Evolutionary conservation across 2,888 invertebrate genomes (phyloP), one percentile per base, ranked within the genome.

Genomic region (Aphrophora alni): DNA sequence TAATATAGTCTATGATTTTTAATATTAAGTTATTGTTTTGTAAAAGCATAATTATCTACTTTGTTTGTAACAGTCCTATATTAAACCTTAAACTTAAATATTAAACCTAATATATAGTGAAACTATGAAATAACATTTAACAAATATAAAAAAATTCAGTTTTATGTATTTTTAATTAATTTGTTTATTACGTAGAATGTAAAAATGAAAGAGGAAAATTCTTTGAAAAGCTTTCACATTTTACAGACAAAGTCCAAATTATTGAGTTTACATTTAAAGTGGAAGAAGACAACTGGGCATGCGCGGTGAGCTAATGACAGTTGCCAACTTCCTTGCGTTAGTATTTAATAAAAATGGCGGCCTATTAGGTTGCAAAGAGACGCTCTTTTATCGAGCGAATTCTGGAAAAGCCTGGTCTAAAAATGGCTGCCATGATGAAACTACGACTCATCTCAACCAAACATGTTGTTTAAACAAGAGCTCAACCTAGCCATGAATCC

Each of bases 311-410:
- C 78, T 78, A 78, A 78, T 78, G 78, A 73, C 73, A 72, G 78
- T 14, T 71, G 77, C 78, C 78, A 59, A 78, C 81, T 78, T 81
- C 73, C 78, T 81, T 81, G 44, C 74, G 78, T 77, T 59, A 78
- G 81, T 78, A 81, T 81, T 81, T 78, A 81, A 81, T 81, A 81
- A 81, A 81, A 81, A 81, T 81, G 81, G 81, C 81, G 81, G 81
- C 77, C 81, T 81, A 81, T 77, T 81, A 77, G 81, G 81, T 75
- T 78, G 81, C 76, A 77, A 75, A 78, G 69, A 75, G 81, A 74
- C 78, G 78, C 78, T 69, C 78, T 81, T 81, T 81, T 81, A 81
- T 81, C 77, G 81, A 81, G 81, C 81, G 81, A 72, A 68, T 76
- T 76, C 76, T 76, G 81, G 81, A 80, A 69, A 44, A 28, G 71